Evolutionary conservation across 2,797 vertebrate species (phyloP).

Genomic region (Syndactyla subalaris): DNA sequence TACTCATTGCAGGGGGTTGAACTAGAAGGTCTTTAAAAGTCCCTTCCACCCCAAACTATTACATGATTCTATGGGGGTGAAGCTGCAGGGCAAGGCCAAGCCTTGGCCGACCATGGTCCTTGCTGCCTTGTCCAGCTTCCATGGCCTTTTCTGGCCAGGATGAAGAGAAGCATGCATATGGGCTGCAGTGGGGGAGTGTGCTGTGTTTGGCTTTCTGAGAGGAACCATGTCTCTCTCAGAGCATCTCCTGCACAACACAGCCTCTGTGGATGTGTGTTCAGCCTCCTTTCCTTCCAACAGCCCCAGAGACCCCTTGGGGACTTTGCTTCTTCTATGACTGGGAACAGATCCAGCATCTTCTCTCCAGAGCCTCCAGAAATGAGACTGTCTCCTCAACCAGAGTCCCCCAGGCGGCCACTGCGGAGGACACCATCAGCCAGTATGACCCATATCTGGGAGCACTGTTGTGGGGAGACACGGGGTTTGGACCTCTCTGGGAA

Average conservation of each 20-base stretch:
- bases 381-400: slow-evolving; percentile 67
- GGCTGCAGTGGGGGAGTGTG: not conserved
- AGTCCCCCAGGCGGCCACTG: slow-evolving; percentile 58
- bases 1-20: not conserved
- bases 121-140: not conserved
- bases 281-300: slow-evolving; percentile 68
- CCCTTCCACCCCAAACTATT: not conserved
- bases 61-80: fast-evolving
- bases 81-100: not conserved
- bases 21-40: not conserved
- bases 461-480: not conserved
- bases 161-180: not conserved
- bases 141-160: not conserved
- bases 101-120: fast-evolving
- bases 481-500: not conserved
- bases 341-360: slow-evolving; percentile 70
- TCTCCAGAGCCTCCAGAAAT: slow-evolving; percentile 63
- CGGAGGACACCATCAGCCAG: slow-evolving; percentile 76
- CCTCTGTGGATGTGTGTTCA: not conserved
- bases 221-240: not conserved
- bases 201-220: not conserved
- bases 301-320: slow-evolving; percentile 72
- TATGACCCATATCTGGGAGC: not conserved
- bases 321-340: slow-evolving; percentile 62
- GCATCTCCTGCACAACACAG: not conserved